Evolutionary conservation across 2,113 vertebrate genomes (phyloP), one percentile per base, ranked within the genome.

Genomic region (Brevimyrus niger): DNA sequence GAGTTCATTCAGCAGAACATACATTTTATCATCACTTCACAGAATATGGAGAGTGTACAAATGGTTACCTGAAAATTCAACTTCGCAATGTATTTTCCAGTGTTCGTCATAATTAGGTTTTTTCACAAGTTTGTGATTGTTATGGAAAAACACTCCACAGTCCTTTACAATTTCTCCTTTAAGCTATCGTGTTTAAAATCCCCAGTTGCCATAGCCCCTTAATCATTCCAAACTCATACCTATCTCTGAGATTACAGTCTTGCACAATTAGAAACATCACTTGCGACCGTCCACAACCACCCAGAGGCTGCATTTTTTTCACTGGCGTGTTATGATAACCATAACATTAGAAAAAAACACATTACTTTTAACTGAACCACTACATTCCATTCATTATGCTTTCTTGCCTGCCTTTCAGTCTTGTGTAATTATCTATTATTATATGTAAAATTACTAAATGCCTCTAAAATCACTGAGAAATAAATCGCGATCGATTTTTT

Each of bases 201-300:
- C 38, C 19, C 8, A 83, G 15, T 47, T 84, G 19, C 21, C 19
- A 23, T n/a, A 84, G 9, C 17, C 82, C 44, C 21, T 2, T 84
- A 84, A 47, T 84, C 82, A 84, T 87, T 51, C 23, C 27, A 87
- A 87, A 53, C 27, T 17, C 48, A 35, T 17, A 27, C 85, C 50
- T 27, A 47, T 35, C 47, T 87, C 48, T 42, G 85, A 55, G 50
- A 87, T 87, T 87, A 38, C 85, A 55, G 50, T 53, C 85, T 38
- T 87, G 31, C 42, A 8, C 50, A 87, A 87, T 87, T 51, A 87
- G n/a, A 87, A 87, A 55, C 85, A 87, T 53, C 11, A 55, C 27
- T 55, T 38, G 31, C 10, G 50, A 31, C 50, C 85, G 47, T 87
- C 50, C 31, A 53, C 48, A 87, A 19, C 85, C 85, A 21, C 50